Conservation (phyloP, 2,113 vertebrate genomes). For the Mesembrinibis cayennensis region DNA sequence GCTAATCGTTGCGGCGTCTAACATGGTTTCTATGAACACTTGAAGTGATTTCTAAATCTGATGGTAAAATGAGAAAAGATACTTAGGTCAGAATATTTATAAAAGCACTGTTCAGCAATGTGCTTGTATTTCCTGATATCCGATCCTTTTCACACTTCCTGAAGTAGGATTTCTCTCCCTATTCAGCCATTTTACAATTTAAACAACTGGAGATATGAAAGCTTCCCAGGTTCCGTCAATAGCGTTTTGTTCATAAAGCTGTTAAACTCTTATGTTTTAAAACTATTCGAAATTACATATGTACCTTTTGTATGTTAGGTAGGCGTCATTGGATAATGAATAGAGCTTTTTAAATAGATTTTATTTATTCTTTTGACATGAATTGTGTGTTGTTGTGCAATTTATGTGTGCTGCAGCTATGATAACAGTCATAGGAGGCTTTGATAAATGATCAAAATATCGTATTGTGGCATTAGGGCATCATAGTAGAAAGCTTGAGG, state of each 20-base stretch:
- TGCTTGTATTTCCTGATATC: not conserved
- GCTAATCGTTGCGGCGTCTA: not conserved
- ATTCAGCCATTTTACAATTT: not conserved
- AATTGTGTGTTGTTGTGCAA: not conserved
- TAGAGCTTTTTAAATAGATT: not conserved
- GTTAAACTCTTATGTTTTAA: not conserved
- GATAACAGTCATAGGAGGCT: not conserved
- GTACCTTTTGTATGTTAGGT: not conserved
- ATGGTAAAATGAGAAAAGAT: not conserved
- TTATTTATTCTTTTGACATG: not conserved
- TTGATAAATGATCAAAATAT: not conserved
- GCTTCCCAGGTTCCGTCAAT: not conserved
- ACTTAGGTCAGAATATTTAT: not conserved
- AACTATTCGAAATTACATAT: not conserved
- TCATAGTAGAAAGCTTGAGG: not conserved
- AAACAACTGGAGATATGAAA: not conserved
- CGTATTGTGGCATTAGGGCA: not conserved
- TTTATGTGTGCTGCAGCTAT: not conserved
- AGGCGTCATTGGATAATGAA: not conserved
- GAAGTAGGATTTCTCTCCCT: not conserved
- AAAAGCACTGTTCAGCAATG: not conserved
- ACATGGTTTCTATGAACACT: not conserved
- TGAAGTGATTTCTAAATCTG: not conserved
- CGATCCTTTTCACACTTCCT: not conserved
- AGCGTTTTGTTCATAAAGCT: not conserved